Conservation (phyloP, 2,113 vertebrate species). For the Onychostoma macrolepis region DNA sequence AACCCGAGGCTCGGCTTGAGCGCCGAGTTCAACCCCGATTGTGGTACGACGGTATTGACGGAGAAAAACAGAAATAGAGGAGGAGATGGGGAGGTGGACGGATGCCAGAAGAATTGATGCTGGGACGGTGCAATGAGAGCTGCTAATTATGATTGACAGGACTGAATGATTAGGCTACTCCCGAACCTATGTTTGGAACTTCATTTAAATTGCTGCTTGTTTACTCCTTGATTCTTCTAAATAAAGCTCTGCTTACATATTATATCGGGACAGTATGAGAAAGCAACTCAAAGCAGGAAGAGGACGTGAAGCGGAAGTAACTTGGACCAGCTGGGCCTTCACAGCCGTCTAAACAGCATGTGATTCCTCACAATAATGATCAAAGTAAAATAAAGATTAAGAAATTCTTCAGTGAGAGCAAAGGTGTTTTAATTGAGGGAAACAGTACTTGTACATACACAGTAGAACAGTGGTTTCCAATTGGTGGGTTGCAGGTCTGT, state of each 20-base stretch:
- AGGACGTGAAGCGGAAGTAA: slow-evolving; percentile 25
- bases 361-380: slow-evolving; percentile 55
- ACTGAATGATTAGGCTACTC: no score
- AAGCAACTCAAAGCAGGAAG: slow-evolving; percentile 18
- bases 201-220: not conserved
- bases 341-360: slow-evolving; percentile 80
- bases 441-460: not conserved
- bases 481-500: not conserved
- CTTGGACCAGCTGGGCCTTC: slow-evolving; percentile 82
- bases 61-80: no score
- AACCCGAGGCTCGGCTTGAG: no score
- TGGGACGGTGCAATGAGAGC: no score
- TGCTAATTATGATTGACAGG: no score
- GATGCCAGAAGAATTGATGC: no score
- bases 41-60: no score
- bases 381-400: not conserved
- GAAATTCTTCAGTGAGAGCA: not conserved
- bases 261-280: not conserved
- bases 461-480: not conserved
- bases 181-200: no score
- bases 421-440: not conserved
- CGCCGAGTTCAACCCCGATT: no score
- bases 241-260: not conserved
- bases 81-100: no score
- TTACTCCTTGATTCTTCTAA: not conserved